Base-by-base conservation (phyloP, 1,140 invertebrate genomes). In the Penaeus chinensis region DNA sequence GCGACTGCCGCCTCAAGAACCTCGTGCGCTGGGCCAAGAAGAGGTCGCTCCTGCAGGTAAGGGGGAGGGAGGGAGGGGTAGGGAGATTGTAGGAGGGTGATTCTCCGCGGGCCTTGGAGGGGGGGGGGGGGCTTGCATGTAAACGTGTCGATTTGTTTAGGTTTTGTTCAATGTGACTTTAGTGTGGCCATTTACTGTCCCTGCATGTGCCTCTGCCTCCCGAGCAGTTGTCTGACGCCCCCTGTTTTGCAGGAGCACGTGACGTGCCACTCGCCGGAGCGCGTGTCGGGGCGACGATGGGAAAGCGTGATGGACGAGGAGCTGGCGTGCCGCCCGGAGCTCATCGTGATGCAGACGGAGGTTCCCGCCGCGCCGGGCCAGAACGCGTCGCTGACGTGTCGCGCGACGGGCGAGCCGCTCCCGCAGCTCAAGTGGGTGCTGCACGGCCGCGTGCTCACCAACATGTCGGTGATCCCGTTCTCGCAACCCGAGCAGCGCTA, bases 371-470 rank as follows among this genome's bases (percentile, higher is more conserved):
- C 95, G 84, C 94, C 94, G 2, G 96, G 96, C 18, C 94, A 94
- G 19, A 96, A 96, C 90, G 94, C 96, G 0, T 96, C 96, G 18
- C 94, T 98, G 80, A 94, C 95, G 24, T 98, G 97, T 91, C 93
- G 94, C 88, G 95, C 96, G 0, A 95, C 93, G 47, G 97, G 96
- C 0, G 96, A 97, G 91, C 97, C 97, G 2, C 94, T 96, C 91
- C 96, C 97, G 1, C 94, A 95, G 91, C 94, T 97, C 13, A 95
- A 94, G 90, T 98, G 97, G 97, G 93, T 96, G 32, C 93, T 96
- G 74, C 96, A 97, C 91, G 96, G 96, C 0, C 93, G 94, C 84
- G 94, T 95, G 77, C 93, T 92, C 92, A 93, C 90, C 91, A 94
- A 93, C 93, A 89, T 91, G 74, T 91, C 88, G 24, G 78, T 87